Evolutionary conservation across 2,888 invertebrate species (phyloP).

Genomic region (Archips crataeganus): DNA sequence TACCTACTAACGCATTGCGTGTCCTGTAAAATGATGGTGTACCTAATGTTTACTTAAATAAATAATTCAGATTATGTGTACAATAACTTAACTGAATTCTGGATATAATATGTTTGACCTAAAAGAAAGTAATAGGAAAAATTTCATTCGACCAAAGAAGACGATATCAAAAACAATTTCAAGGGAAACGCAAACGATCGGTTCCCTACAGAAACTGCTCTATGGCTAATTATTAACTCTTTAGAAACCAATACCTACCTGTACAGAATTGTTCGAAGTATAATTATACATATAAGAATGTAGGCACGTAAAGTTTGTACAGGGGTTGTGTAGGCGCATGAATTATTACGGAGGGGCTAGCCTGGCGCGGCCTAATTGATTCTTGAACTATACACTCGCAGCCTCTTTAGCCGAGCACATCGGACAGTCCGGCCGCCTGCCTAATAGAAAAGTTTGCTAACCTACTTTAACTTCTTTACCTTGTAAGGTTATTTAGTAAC

Average conservation of each 20-base stretch:
- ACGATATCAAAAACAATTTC: background rate
- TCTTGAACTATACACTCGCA: slow-evolving; percentile 53
- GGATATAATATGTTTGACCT: background rate
- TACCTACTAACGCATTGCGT: no score
- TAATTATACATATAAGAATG: slow-evolving; percentile 8
- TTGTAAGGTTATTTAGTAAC: slow-evolving; percentile 26
- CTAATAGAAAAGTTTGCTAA: slow-evolving; percentile 39
- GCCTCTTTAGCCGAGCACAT: slow-evolving; percentile 29
- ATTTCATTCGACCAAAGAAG: background rate
- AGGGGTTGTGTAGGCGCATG: slow-evolving; percentile 54
- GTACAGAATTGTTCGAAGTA: background rate
- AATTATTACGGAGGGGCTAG: slow-evolving; percentile 63
- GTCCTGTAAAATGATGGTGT: no score
- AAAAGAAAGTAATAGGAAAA: background rate
- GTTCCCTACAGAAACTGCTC: background rate
- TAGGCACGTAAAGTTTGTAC: slow-evolving; percentile 53
- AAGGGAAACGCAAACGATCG: background rate
- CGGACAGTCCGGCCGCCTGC: slow-evolving; percentile 23
- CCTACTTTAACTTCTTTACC: slow-evolving; percentile 29
- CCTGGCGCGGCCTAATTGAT: slow-evolving; percentile 66
- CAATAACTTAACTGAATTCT: no score
- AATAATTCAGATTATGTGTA: no score
- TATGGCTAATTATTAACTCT: background rate
- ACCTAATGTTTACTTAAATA: no score
- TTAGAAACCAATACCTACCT: background rate